These are phyloP conservation scores for Cataglyphis cursor DNA, from an alignment of 2,888 invertebrate species.

Conservation along the genomic window DNA sequence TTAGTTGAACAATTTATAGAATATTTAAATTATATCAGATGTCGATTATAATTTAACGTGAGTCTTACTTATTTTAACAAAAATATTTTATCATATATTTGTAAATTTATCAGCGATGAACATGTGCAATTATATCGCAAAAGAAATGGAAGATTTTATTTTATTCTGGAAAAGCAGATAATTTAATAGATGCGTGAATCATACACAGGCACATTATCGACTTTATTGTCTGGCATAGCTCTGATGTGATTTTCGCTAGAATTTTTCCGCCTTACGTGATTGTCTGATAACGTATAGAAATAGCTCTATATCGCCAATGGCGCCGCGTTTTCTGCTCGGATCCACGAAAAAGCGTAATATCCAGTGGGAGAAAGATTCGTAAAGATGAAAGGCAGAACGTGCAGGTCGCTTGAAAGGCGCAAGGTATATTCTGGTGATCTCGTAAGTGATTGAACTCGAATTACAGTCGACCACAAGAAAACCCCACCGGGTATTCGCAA, in stretches of 20 bases:
- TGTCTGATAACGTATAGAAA: conserved; percentile 46
- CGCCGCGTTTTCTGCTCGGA: conserved; percentile 23
- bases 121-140: neutral
- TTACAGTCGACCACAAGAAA: conserved; percentile 35
- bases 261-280: conserved; percentile 35
- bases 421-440: conserved; percentile 1
- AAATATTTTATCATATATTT: conserved; percentile 5
- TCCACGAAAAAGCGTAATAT: conserved; percentile 49
- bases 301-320: conserved; percentile 35
- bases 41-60: neutral
- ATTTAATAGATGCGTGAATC: conserved; percentile 24
- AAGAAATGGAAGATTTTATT: neutral
- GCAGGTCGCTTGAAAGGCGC: conserved; percentile 31
- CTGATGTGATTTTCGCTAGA: conserved; percentile 17
- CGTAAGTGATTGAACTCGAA: conserved; percentile 37
- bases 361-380: conserved; percentile 55
- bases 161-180: neutral
- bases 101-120: neutral
- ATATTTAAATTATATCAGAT: neutral
- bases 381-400: conserved; percentile 65
- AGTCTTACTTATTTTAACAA: neutral
- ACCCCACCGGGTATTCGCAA: conserved; percentile 15
- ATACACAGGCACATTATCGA: conserved; percentile 6
- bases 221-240: conserved; percentile 13
- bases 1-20: neutral